A percentile compares a stretch with the other conserved stretches of the same genome.
These are phyloP conservation scores for Cotesia glomerata DNA, from an alignment of 1,140 invertebrate genomes.

Conservation along the genomic window DNA sequence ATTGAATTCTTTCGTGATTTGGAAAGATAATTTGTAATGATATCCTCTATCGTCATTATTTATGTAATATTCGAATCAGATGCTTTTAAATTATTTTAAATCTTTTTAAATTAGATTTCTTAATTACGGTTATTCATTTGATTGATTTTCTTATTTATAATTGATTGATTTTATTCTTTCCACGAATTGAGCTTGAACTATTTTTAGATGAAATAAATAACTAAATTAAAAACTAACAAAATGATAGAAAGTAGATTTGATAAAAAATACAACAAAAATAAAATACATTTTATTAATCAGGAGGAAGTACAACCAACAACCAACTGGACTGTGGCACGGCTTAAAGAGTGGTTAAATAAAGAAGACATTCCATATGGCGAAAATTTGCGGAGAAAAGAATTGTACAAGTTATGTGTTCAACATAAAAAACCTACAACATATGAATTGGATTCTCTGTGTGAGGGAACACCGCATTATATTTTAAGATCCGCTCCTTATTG, in stretches of 20 bases:
- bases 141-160: no score
- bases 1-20: no score
- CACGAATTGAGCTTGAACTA: no score
- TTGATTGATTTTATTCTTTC: no score
- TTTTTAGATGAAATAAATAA: no score
- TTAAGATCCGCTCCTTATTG: conserved; percentile 41
- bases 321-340: not conserved
- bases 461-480: conserved; percentile 23
- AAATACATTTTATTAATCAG: not conserved
- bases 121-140: no score
- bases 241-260: not conserved
- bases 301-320: not conserved
- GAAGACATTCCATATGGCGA: not conserved
- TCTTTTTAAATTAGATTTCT: no score
- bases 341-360: not conserved
- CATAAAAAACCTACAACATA: not conserved
- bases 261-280: not conserved
- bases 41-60: no score
- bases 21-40: no score
- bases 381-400: not conserved
- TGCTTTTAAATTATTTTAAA: no score
- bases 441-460: not conserved
- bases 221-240: no score
- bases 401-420: not conserved
- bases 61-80: no score